A percentile compares a stretch with the other conserved stretches of the same genome.
phyloP scores from a whole-genome alignment of 2,797 vertebrate genomes.

The Coccyzus lansbergi region DNA sequence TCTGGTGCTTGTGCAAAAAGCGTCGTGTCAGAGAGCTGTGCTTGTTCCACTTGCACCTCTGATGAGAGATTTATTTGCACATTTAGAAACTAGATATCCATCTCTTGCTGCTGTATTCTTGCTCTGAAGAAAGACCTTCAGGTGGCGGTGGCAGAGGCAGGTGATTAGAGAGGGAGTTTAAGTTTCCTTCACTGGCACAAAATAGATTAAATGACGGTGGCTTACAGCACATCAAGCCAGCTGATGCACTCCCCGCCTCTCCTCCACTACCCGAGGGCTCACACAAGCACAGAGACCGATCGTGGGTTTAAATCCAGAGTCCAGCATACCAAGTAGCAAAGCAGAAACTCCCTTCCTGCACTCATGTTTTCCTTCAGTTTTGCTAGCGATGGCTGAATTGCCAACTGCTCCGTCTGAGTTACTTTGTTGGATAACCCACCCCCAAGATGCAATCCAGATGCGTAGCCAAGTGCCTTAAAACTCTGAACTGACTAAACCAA shows the following conservation, averaged over 20 bases:
- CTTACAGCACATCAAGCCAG: background rate
- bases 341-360: background rate
- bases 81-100: background rate
- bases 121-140: background rate
- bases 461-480: slow-evolving; percentile 50
- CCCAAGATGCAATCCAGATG: slow-evolving; percentile 55
- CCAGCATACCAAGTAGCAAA: background rate
- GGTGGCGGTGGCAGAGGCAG: background rate
- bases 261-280: background rate
- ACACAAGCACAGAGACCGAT: background rate
- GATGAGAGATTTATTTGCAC: background rate
- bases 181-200: background rate
- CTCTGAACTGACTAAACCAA: slow-evolving; percentile 45
- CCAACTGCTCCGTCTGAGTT: background rate
- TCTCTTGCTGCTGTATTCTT: background rate
- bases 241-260: background rate
- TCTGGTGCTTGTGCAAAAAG: background rate
- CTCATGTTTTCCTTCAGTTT: background rate
- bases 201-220: background rate
- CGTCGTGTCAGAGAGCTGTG: background rate
- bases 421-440: slow-evolving; percentile 19
- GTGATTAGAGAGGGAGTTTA: background rate
- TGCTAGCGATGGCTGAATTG: slow-evolving; percentile 26
- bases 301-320: background rate
- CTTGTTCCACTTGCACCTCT: background rate